These are phyloP conservation scores for Syngnathus scovelli DNA, from an alignment of 2,113 vertebrate species.

Conservation along the genomic window DNA sequence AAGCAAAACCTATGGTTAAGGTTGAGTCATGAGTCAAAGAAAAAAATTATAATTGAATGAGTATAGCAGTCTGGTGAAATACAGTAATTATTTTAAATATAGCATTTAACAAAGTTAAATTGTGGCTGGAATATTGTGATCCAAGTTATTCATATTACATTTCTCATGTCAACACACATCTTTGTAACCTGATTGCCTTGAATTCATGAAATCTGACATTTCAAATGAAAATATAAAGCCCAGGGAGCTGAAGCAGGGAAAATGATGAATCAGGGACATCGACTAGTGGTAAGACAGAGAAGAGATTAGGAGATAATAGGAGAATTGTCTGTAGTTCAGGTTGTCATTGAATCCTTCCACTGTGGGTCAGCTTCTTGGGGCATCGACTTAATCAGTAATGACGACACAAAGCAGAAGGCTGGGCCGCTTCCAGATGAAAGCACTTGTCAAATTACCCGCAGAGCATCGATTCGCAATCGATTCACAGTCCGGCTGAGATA, in stretches of 20 bases:
- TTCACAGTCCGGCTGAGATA: conserved; percentile 8
- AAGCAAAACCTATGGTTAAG: conserved; percentile 5
- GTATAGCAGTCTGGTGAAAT: too few relatives aligned
- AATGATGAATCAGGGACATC: conserved; percentile 7
- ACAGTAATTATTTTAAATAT: too few relatives aligned
- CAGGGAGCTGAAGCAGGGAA: neutral
- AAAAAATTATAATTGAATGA: neutral
- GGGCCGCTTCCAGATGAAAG: conserved; percentile 41
- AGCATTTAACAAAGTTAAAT: too few relatives aligned
- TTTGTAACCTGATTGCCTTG: neutral
- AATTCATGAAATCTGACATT: conserved; percentile 4
- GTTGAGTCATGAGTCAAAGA: conserved; percentile 9
- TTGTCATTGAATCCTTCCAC: conserved; percentile 13
- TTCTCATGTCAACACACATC: neutral
- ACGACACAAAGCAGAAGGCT: conserved; percentile 41
- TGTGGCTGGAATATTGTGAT: too few relatives aligned
- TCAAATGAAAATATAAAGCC: conserved; percentile 5
- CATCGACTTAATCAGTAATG: conserved; percentile 44
- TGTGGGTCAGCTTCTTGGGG: conserved; percentile 31
- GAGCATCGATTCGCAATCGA: conserved; percentile 42
- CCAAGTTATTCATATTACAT: too few relatives aligned
- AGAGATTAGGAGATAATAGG: conserved; percentile 27
- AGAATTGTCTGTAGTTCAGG: conserved; percentile 23
- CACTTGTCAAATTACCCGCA: conserved; percentile 52
- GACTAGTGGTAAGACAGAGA: conserved; percentile 14